Conservation (phyloP, 2,888 invertebrate genomes). For the Andrena camellia region DNA sequence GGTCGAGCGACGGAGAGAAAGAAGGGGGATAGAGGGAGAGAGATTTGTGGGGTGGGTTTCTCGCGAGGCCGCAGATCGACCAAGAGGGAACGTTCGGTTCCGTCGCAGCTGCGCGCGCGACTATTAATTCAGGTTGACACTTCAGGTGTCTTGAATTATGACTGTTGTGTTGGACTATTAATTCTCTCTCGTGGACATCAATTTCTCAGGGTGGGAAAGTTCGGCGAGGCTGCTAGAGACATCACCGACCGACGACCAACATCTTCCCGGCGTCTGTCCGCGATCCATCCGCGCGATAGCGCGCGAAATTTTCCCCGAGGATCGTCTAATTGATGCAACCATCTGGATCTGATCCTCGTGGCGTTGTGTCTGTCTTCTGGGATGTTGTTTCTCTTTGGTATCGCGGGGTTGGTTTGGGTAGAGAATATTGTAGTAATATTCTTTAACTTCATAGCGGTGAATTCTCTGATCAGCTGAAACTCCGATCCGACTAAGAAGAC, state of each 20-base stretch:
- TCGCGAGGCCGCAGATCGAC: slow-evolving; percentile 25
- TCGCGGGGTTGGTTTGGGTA: neutral
- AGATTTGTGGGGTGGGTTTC: slow-evolving; percentile 51
- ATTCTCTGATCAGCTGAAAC: too few relatives aligned
- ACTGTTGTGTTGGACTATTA: slow-evolving; percentile 69
- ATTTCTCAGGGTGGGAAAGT: slow-evolving; percentile 65
- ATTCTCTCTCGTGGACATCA: slow-evolving; percentile 61
- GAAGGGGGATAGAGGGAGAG: neutral
- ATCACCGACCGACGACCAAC: slow-evolving; percentile 54
- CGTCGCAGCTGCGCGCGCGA: slow-evolving; percentile 52
- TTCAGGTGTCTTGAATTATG: slow-evolving; percentile 72
- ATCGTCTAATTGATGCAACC: slow-evolving; percentile 25
- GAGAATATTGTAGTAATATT: too few relatives aligned
- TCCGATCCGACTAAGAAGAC: too few relatives aligned
- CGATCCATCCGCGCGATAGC: slow-evolving; percentile 53
- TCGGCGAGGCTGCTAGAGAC: slow-evolving; percentile 61
- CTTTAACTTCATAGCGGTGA: too few relatives aligned
- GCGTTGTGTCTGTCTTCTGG: neutral
- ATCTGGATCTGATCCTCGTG: neutral
- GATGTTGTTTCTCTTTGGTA: neutral
- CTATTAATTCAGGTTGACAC: slow-evolving; percentile 74
- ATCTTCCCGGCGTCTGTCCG: slow-evolving; percentile 42
- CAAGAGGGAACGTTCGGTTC: slow-evolving; percentile 51
- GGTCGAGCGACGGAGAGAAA: neutral
- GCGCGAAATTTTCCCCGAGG: slow-evolving; percentile 25